Evolutionary conservation across 2,888 invertebrate genomes (phyloP).

Genomic region (Bugula neritina): DNA sequence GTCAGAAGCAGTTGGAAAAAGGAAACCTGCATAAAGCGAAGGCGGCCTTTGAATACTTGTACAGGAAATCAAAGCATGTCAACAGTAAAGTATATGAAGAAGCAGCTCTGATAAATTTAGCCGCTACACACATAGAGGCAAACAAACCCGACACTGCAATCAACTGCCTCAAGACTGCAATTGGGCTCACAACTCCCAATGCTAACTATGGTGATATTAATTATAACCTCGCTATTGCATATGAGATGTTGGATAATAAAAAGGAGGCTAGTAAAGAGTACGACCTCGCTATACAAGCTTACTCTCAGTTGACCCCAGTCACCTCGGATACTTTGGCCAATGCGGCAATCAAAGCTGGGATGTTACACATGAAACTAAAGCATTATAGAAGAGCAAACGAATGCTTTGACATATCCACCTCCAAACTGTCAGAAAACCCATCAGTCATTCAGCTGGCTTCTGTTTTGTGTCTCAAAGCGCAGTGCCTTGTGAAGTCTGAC

Average conservation of each 20-base stretch:
- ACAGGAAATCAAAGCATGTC: constrained; percentile 28
- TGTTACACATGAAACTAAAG: background rate
- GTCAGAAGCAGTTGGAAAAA: constrained; percentile 28
- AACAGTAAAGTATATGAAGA: background rate
- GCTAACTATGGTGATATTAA: constrained; percentile 39
- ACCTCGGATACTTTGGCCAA: background rate
- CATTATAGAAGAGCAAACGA: background rate
- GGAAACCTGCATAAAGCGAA: constrained; percentile 28
- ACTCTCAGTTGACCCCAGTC: background rate
- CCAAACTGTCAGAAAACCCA: background rate
- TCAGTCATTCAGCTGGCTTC: background rate
- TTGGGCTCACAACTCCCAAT: background rate
- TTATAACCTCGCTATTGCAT: constrained; percentile 43
- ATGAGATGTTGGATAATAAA: constrained; percentile 35
- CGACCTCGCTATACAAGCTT: constrained; percentile 20
- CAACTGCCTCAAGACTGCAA: background rate
- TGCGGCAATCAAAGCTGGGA: background rate
- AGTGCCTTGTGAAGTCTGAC: background rate
- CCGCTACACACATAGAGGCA: background rate
- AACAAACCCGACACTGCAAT: background rate
- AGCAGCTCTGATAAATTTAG: background rate
- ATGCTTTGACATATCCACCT: background rate
- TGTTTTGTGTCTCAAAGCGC: background rate
- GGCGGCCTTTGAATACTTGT: constrained; percentile 31
- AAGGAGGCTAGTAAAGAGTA: constrained; percentile 36